Base-by-base conservation (phyloP, 2,888 invertebrate species). In the Perizoma affinitatum region DNA sequence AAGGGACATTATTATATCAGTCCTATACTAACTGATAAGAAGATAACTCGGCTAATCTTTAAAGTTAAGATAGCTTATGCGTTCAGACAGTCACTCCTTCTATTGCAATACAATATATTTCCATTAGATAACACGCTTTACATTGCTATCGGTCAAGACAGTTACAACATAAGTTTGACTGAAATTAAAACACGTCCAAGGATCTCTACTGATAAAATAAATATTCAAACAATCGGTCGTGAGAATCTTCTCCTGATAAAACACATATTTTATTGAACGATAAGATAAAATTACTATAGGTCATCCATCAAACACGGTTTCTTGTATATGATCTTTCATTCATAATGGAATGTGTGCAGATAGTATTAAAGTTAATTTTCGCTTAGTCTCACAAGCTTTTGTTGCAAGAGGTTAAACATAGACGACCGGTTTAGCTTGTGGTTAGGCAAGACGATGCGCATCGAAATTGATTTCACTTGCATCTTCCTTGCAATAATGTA, bases 401-500 rank as follows among this genome's bases (percentile, higher is more conserved):
- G 77, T 76, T 69, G 76, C 78, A 84, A 82, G 74, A 75, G 75
- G 75, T 79, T 79, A 80, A 74, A 79, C 69, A 75, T 74, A 79
- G 74, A 73, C 70, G 71, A 78, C 78, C 75, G 77, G 80, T 73
- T 77, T 69, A 67, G 62, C 68, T 71, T 68, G 67, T 68, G 61
- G 69, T 73, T 68, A 67, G 68, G 69, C 64, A 75, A 75, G 59
- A 60, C 36, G 65, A 61, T 55, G 64, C 60, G 60, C 70, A 66
- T 71, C 68, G 46, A 63, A 74, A 74, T 75, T 72, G 75, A 74
- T 75, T 73, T 71, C 64, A 68, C 64, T 72, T 63, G 63, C 61
- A 66, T 67, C 63, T 66, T 67, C 62, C 56, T 43, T 48, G 59
- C 66, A 61, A 52, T 66, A 51, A 51, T 58, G 36, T 55, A 51